These are phyloP conservation scores for Balanococcus diminutus DNA, from an alignment of 2,888 invertebrate species.

Conservation along the genomic window DNA sequence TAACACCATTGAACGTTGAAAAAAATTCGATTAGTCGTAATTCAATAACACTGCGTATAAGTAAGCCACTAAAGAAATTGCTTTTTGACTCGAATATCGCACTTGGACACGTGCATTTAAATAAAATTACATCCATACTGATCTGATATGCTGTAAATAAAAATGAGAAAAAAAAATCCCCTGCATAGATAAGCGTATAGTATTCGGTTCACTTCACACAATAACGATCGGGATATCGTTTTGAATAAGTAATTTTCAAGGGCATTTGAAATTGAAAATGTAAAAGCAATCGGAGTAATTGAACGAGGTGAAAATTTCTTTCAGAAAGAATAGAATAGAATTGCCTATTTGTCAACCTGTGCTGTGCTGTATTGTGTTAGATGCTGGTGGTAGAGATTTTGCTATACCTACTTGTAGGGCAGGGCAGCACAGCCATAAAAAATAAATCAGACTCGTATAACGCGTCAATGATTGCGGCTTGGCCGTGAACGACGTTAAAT, in stretches of 20 bases:
- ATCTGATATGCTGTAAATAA: background rate
- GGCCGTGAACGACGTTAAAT: background rate
- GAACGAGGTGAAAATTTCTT: background rate
- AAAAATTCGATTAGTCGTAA: background rate
- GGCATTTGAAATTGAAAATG: slow-evolving; percentile 8
- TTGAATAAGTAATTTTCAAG: background rate
- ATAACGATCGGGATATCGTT: background rate
- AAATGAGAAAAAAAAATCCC: background rate
- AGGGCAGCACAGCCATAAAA: background rate
- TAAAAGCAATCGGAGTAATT: background rate
- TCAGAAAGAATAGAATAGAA: background rate
- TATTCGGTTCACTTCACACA: slow-evolving; percentile 16
- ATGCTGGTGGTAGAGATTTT: background rate
- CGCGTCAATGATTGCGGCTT: background rate
- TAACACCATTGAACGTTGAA: background rate
- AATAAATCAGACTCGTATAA: background rate
- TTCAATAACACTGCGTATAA: too few relatives aligned
- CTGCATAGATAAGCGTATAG: background rate
- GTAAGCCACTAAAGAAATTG: too few relatives aligned
- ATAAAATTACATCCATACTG: background rate
- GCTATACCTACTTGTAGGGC: background rate
- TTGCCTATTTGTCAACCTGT: background rate
- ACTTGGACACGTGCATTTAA: background rate
- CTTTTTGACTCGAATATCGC: too few relatives aligned
- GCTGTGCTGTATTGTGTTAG: background rate